These are phyloP conservation scores for Dromius quadrimaculatus DNA, from an alignment of 2,888 invertebrate genomes.

Conservation along the genomic window DNA sequence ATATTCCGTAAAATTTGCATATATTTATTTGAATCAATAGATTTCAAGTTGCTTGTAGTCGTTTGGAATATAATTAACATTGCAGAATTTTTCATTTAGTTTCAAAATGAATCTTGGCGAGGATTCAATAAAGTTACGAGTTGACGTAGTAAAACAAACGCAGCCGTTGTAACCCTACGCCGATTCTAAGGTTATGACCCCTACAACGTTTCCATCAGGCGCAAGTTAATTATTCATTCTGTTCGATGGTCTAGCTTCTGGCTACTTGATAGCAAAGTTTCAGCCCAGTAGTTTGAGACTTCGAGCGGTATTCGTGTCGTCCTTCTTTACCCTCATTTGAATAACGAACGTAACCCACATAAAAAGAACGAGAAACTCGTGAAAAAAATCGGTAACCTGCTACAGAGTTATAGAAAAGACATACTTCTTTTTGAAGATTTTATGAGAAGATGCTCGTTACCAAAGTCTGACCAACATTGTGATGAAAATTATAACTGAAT, in stretches of 20 bases:
- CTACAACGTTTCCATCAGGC: constrained; percentile 20
- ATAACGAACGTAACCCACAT: constrained; percentile 42
- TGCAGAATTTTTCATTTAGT: no score
- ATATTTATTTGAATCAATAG: no score
- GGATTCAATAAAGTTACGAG: constrained; percentile 1
- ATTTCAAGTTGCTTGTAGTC: no score
- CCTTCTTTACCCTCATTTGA: constrained; percentile 21
- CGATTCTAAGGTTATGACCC: constrained; percentile 12
- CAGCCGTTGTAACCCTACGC: not conserved
- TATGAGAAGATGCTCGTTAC: constrained; percentile 24
- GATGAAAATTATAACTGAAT: no score
- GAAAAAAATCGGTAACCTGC: constrained; percentile 19
- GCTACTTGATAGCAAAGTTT: constrained; percentile 45
- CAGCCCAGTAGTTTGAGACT: not conserved
- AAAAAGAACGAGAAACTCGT: constrained; percentile 40
- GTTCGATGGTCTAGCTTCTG: constrained; percentile 8
- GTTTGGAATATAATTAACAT: no score
- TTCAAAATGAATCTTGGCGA: no score
- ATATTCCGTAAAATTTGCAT: no score
- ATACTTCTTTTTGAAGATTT: constrained; percentile 2
- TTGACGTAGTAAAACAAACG: no score
- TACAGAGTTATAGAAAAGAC: constrained; percentile 17
- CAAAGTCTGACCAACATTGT: constrained; percentile 10
- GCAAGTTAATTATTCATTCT: constrained; percentile 43
- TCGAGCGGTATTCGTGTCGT: not conserved